A percentile compares a stretch with the other conserved stretches of the same genome.
Evolutionary conservation across 2,113 vertebrate species (phyloP).

Genomic region (Zosterops lateralis): DNA sequence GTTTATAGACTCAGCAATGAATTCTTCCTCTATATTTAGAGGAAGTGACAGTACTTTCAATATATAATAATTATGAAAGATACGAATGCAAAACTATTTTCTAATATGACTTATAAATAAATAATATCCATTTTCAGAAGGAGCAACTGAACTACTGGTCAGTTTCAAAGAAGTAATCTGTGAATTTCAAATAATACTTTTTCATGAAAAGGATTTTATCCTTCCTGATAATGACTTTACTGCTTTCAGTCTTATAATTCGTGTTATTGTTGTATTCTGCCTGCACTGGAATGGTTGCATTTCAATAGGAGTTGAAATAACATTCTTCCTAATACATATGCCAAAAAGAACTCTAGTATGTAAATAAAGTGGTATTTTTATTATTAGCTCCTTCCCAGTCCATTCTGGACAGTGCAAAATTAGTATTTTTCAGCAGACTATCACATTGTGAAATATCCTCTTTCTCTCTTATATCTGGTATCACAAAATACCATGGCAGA

Average conservation of each 20-base stretch:
- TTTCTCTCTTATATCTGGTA: not conserved
- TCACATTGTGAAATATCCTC: not conserved
- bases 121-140: constrained; percentile 3
- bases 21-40: not conserved
- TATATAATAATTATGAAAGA: not conserved
- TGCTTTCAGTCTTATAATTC: not conserved
- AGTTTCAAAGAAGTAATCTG: not conserved
- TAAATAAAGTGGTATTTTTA: not conserved
- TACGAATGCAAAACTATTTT: not conserved
- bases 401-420: not conserved
- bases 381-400: not conserved
- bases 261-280: not conserved
- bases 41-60: not conserved
- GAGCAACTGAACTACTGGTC: not conserved
- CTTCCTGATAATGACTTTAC: not conserved
- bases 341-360: not conserved
- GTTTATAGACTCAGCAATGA: not conserved
- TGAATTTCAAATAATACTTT: not conserved
- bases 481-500: not conserved
- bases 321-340: not conserved
- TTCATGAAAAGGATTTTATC: not conserved
- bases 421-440: not conserved
- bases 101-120: not conserved
- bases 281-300: not conserved
- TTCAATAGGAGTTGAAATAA: not conserved